Conservation (phyloP, 2,113 vertebrate species). For the Gobiocypris rarus region DNA sequence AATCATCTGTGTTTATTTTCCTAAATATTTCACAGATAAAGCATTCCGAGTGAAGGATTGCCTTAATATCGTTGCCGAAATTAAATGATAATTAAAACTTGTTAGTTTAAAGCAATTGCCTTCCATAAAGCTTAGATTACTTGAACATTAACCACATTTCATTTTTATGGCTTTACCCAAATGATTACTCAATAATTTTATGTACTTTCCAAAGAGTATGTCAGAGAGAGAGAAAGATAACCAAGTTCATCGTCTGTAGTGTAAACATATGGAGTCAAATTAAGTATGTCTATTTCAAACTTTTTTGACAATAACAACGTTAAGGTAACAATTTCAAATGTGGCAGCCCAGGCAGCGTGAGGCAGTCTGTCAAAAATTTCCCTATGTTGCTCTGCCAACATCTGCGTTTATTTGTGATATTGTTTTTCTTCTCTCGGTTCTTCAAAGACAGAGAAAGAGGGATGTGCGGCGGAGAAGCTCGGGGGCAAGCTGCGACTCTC, state of each 20-base stretch:
- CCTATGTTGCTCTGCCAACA: conserved; percentile 45
- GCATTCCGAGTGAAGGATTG: conserved; percentile 86
- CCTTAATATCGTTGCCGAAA: conserved; percentile 89
- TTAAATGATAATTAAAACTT: conserved; percentile 99
- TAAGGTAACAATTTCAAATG: conserved; percentile 1
- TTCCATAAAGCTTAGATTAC: conserved; percentile 99
- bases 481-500: conserved; percentile 22
- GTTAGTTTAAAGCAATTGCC: conserved; percentile 97
- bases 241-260: conserved; percentile 9
- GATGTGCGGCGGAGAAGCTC: conserved; percentile 18
- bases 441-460: conserved; percentile 10
- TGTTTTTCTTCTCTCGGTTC: conserved; percentile 14
- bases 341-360: background rate
- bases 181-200: conserved; percentile 96
- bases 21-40: conserved; percentile 63
- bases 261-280: conserved; percentile 21
- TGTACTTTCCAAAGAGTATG: conserved; percentile 75
- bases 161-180: conserved; percentile 94
- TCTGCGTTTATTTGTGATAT: conserved; percentile 30
- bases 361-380: conserved; percentile 13
- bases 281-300: conserved; percentile 2
- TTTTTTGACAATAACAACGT: conserved; percentile 1
- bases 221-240: conserved; percentile 60
- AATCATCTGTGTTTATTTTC: conserved; percentile 75
- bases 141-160: conserved; percentile 90